phyloP scores from a whole-genome alignment of 2,797 vertebrate species.

The Enteromius fasciolatus region DNA sequence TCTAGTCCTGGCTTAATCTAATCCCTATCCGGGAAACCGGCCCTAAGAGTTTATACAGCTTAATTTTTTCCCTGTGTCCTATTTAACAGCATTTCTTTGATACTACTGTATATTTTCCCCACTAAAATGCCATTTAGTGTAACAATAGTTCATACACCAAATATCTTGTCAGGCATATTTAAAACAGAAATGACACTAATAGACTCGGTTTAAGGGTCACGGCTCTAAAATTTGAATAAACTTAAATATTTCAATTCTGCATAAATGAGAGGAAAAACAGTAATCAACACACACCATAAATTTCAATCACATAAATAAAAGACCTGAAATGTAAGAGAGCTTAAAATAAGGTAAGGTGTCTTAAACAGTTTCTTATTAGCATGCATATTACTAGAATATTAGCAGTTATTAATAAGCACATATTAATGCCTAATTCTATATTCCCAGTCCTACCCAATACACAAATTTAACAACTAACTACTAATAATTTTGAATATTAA shows the following conservation, averaged over 20 bases:
- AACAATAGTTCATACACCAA: neutral
- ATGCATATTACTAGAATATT: no score
- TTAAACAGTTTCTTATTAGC: no score
- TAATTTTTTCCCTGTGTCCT: neutral
- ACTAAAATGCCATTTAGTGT: neutral
- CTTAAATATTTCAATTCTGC: no score
- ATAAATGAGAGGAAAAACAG: neutral
- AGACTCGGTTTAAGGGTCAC: neutral
- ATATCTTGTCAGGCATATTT: neutral
- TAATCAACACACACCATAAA: neutral
- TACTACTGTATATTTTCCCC: no score
- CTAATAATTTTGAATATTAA: neutral
- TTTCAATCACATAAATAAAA: neutral
- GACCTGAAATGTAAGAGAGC: neutral
- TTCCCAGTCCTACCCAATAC: no score
- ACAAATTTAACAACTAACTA: no score
- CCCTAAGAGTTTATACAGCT: neutral
- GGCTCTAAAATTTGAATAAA: no score
- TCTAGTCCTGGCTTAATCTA: no score
- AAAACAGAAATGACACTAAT: neutral
- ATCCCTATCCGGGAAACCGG: no score
- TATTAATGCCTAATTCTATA: no score
- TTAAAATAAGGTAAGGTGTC: neutral
- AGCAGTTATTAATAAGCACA: no score
- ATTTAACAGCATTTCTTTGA: neutral